Base-by-base conservation (phyloP, 2,797 vertebrate species). In the Sus cebifrons region DNA sequence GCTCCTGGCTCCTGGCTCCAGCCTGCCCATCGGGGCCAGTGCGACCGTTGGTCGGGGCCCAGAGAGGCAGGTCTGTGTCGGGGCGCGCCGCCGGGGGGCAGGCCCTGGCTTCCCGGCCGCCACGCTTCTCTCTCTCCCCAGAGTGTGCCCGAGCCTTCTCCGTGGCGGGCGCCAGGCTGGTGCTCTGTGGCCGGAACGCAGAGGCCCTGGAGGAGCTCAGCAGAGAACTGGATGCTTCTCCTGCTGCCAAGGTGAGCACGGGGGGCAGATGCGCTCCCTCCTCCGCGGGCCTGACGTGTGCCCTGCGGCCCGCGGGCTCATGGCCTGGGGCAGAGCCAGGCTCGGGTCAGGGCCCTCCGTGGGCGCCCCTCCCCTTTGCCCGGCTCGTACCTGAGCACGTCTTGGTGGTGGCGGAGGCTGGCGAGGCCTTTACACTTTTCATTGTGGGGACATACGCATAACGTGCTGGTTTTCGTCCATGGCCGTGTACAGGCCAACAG, bases 61-160 rank as follows among this genome's bases (percentile, higher is more conserved):
- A 36, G 44, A 49, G 44, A 49, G 44, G 44, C 44, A 49, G 44
- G 44, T 49, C 5, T 49, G 44, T 49, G 44, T 49, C 36, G 36
- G 36, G 36, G 36, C 36, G 62, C 65, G 27, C 29, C 60, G 20
- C 23, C 9, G 20, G n/a, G 78, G 71, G 9, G 75, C 62, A 44
- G 40, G 23, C 58, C 20, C 70, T 32, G 32, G 58, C 73, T 10
- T 90, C 54, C 89, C 15, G 16, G 18, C 44, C 17, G 2, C 81
- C 29, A 83, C 18, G 7, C 27, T 93, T 83, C 75, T 97, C 86
- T 97, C 93, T 67, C 64, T 36, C 44, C 97, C 84, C 85, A 99
- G 99, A 99, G 97, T 99, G 99, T 86, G 99, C 99, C 8, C 99
- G 97, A 96, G 99, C 99, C 60, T 99, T 99, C 97, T 99, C 99